phyloP scores from a whole-genome alignment of 2,113 vertebrate genomes.

The Amphiprion percula region DNA sequence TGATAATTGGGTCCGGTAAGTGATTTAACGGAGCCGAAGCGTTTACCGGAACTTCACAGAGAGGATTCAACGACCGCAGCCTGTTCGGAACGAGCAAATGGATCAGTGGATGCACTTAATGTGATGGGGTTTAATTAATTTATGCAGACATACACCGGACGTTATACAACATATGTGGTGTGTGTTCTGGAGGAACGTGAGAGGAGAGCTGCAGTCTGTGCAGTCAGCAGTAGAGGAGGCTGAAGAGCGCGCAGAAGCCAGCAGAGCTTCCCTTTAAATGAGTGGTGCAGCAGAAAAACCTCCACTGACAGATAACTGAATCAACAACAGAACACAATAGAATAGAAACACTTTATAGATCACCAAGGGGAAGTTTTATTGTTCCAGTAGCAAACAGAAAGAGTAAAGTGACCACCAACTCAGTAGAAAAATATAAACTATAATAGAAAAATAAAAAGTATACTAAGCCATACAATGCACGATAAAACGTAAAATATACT shows the following conservation, averaged over 20 bases:
- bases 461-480: too few species aligned
- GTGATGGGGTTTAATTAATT: not conserved
- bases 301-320: not conserved
- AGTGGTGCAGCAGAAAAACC: not conserved
- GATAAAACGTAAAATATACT: too few species aligned
- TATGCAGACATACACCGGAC: not conserved
- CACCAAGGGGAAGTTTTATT: too few species aligned
- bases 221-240: conserved; percentile 48
- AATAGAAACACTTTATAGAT: too few species aligned
- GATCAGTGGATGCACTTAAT: not conserved
- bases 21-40: not conserved
- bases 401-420: too few species aligned
- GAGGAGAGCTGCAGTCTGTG: not conserved
- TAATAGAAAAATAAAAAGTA: too few species aligned
- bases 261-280: not conserved
- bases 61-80: not conserved
- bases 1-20: not conserved
- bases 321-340: not conserved
- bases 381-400: too few species aligned
- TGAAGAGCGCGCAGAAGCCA: conserved; percentile 3
- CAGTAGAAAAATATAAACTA: too few species aligned
- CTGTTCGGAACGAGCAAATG: not conserved
- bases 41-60: conserved; percentile 46
- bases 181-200: not conserved
- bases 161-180: not conserved